Percentiles rank a stretch among this genome's conserved stretches.
Evolutionary conservation across 2,797 vertebrate species (phyloP).

Genomic region (Holocentrus rufus): DNA sequence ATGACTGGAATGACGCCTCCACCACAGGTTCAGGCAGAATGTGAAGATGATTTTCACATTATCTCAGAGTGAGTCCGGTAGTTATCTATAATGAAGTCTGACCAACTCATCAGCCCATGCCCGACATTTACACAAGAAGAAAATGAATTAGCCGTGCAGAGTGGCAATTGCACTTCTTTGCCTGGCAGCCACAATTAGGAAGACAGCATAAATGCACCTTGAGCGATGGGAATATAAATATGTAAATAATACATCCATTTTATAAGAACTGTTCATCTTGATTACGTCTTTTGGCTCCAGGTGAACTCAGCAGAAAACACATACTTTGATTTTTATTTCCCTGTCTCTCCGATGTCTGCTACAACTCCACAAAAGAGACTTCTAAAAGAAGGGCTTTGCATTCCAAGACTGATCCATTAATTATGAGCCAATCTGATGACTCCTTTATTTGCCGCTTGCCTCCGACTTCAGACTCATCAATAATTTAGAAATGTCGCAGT

Average conservation of each 20-base stretch:
- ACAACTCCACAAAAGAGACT: background rate
- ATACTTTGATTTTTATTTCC: background rate
- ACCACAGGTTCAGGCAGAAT: background rate
- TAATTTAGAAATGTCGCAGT: constrained; percentile 57
- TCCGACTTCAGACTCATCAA: constrained; percentile 40
- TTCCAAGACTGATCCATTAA: constrained; percentile 50
- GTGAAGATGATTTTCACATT: constrained; percentile 4
- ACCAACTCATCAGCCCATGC: background rate
- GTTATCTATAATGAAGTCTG: constrained; percentile 7
- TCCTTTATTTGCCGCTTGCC: constrained; percentile 46
- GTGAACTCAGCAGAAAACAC: constrained; percentile 1
- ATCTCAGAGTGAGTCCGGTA: background rate
- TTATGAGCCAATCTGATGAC: constrained; percentile 51
- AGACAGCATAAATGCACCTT: background rate
- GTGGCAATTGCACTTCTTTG: constrained; percentile 12
- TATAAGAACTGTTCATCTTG: background rate
- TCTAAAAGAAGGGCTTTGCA: constrained; percentile 25
- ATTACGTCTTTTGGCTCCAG: constrained; percentile 3
- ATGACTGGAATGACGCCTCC: background rate
- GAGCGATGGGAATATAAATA: background rate
- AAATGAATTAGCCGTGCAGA: constrained; percentile 14
- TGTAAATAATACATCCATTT: constrained; percentile 5
- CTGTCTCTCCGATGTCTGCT: constrained; percentile 2
- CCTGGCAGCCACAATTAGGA: constrained; percentile 9
- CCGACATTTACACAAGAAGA: background rate